Evolutionary conservation across 2,797 vertebrate genomes (phyloP).

Genomic region (Acrocephalus scirpaceus): DNA sequence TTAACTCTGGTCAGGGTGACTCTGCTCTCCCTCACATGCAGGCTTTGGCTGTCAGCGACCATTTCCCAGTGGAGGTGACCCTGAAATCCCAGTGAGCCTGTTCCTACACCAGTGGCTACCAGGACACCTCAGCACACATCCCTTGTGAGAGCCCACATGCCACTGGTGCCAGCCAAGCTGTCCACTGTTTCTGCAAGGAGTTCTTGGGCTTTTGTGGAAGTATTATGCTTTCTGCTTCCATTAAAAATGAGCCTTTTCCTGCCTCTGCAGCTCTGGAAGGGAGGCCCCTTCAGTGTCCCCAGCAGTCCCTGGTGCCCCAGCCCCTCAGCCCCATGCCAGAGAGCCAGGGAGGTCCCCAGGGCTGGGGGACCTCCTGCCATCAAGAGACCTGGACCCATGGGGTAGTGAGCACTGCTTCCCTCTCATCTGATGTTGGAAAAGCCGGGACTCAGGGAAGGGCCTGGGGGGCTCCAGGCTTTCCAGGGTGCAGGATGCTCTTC

Average conservation of each 20-base stretch:
- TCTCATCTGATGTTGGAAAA: not conserved
- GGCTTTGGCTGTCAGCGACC: conserved; percentile 48
- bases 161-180: not conserved
- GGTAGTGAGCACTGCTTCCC: fast-evolving
- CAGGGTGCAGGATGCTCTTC: not conserved
- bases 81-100: not conserved
- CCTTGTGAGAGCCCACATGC: fast-evolving
- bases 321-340: not conserved
- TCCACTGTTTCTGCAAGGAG: not conserved
- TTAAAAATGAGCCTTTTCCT: conserved; percentile 12
- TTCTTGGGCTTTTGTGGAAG: not conserved
- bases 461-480: not conserved
- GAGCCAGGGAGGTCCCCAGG: not conserved
- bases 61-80: conserved; percentile 57
- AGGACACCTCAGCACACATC: fast-evolving
- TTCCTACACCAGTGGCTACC: fast-evolving
- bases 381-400: fast-evolving
- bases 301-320: fast-evolving
- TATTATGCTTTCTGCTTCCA: not conserved
- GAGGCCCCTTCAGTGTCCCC: not conserved
- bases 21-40: not conserved
- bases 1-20: not conserved
- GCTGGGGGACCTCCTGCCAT: not conserved
- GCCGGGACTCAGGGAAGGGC: not conserved
- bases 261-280: not conserved